A percentile compares a stretch with the other conserved stretches of the same genome.
phyloP scores from a whole-genome alignment of 2,888 invertebrate genomes.

The Darwinula stevensoni region DNA sequence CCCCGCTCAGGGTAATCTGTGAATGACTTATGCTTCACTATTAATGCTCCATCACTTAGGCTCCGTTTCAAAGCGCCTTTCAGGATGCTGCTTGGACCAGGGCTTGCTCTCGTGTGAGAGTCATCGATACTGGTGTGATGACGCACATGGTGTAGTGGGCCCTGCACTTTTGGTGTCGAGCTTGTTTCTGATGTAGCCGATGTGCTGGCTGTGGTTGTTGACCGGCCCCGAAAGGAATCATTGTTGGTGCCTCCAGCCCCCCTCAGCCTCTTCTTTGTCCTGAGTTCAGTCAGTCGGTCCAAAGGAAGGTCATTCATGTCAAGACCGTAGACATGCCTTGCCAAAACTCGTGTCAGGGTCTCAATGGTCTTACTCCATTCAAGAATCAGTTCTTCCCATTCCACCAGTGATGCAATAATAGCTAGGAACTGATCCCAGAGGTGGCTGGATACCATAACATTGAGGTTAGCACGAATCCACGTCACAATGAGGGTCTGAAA shows the following conservation, averaged over 20 bases:
- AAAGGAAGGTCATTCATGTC: conserved; percentile 62
- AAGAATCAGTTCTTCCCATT: conserved; percentile 64
- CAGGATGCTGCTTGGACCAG: no score
- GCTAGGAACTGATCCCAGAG: conserved; percentile 80
- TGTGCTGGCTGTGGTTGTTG: no score
- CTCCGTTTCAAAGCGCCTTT: conserved; percentile 11
- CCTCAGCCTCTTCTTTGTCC: conserved; percentile 32
- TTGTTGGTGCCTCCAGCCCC: conserved; percentile 7
- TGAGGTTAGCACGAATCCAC: conserved; percentile 90
- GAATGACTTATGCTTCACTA: no score
- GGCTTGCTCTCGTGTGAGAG: no score
- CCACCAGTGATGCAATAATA: conserved; percentile 56
- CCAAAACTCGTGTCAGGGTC: conserved; percentile 72
- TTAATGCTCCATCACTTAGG: no score
- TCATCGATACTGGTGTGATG: no score
- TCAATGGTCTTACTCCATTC: conserved; percentile 65
- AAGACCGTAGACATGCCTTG: conserved; percentile 74
- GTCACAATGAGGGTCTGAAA: conserved; percentile 77
- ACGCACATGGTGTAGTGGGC: neutral
- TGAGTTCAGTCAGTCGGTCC: conserved; percentile 44
- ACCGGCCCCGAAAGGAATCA: no score
- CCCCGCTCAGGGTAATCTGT: no score
- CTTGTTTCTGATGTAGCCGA: no score
- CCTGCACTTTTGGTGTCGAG: neutral
- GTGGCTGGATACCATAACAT: conserved; percentile 57